Percentiles rank a stretch among this genome's conserved stretches.
These are phyloP conservation scores for Cheumatopsyche charites DNA, from an alignment of 1,140 invertebrate genomes.

Conservation along the genomic window DNA sequence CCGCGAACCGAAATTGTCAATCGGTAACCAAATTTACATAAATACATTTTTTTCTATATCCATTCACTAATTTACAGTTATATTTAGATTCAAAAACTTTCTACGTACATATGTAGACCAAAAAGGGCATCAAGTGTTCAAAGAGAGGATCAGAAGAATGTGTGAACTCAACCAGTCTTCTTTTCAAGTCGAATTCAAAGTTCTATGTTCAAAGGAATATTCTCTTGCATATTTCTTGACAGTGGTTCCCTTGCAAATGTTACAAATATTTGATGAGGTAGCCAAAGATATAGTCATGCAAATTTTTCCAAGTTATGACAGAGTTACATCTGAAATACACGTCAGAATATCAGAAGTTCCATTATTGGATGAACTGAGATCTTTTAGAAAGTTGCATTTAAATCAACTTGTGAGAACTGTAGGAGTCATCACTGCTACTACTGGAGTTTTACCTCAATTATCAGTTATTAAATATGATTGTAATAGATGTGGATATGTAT, in stretches of 20 bases:
- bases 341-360: conserved; percentile 95
- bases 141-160: conserved; percentile 93
- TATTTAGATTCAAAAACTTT: conserved; percentile 86
- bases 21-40: conserved; percentile 58
- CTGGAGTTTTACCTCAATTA: conserved; percentile 94
- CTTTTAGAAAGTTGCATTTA: conserved; percentile 94
- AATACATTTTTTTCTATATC: not conserved
- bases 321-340: conserved; percentile 91
- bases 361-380: conserved; percentile 93
- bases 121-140: conserved; percentile 88
- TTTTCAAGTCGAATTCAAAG: conserved; percentile 92
- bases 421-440: conserved; percentile 95
- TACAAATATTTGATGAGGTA: conserved; percentile 94
- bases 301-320: conserved; percentile 95
- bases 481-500: conserved; percentile 91
- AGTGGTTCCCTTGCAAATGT: conserved; percentile 95
- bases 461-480: conserved; percentile 98
- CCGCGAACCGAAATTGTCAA: conserved; percentile 96
- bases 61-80: conserved; percentile 17
- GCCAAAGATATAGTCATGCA: conserved; percentile 92
- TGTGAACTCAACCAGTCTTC: conserved; percentile 91
- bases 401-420: conserved; percentile 93
- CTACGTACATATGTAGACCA: conserved; percentile 87
- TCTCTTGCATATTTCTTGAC: conserved; percentile 96
- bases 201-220: conserved; percentile 88